A percentile compares a stretch with the other conserved stretches of the same genome.
These are phyloP conservation scores for Xiphophorus couchianus DNA, from an alignment of 2,113 vertebrate genomes.

Conservation along the genomic window DNA sequence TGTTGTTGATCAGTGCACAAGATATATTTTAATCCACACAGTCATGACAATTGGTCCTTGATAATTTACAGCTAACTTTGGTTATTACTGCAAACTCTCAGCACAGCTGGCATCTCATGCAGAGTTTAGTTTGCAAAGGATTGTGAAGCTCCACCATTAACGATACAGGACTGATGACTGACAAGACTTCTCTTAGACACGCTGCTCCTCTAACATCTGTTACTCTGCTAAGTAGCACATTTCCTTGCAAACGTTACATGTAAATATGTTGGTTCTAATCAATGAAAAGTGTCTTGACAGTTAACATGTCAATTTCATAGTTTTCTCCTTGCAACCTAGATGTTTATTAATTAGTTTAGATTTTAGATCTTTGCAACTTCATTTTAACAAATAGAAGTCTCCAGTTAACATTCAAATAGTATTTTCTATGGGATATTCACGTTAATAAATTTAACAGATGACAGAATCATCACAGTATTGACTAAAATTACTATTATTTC, in stretches of 20 bases:
- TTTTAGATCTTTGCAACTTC: background rate
- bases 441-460: slow-evolving; percentile 31
- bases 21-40: too few species aligned
- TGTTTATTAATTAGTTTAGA: background rate
- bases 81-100: too few species aligned
- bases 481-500: slow-evolving; percentile 5
- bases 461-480: slow-evolving; percentile 34
- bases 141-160: background rate
- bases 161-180: background rate
- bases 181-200: background rate
- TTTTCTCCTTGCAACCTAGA: background rate
- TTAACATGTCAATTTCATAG: background rate
- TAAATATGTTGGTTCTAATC: background rate
- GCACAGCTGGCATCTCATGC: too few species aligned
- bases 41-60: too few species aligned
- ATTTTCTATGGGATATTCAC: slow-evolving; percentile 7
- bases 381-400: background rate
- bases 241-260: background rate
- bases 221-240: background rate
- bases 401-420: background rate
- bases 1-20: too few species aligned
- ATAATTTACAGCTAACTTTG: too few species aligned
- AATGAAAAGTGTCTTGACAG: background rate
- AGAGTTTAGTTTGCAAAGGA: background rate
- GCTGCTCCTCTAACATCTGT: background rate